Percentiles rank a stretch among this genome's conserved stretches.
These are phyloP conservation scores for Caenorhabditis drosophilae DNA, from an alignment of 2,888 invertebrate genomes.

Conservation along the genomic window DNA sequence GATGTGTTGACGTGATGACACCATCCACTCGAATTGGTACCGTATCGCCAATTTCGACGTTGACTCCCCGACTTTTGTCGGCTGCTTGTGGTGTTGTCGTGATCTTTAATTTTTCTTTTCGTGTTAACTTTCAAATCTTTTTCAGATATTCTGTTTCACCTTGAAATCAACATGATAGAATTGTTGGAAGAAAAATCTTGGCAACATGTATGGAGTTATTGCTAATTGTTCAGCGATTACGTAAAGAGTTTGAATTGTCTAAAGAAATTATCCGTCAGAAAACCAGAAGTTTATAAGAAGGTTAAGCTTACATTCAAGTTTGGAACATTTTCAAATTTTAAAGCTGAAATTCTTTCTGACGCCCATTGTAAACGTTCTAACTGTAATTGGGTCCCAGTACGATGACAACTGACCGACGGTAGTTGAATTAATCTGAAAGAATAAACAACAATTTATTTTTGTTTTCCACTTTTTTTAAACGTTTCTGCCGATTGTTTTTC, in stretches of 20 bases:
- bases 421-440: conserved; percentile 24
- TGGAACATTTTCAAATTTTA: conserved; percentile 9
- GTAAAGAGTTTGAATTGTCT: conserved; percentile 21
- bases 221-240: conserved; percentile 25
- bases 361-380: conserved; percentile 24
- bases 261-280: no score
- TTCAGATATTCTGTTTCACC: conserved; percentile 4
- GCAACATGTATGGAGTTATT: conserved; percentile 32
- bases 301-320: conserved; percentile 12
- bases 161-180: conserved; percentile 36
- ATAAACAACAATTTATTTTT: no score
- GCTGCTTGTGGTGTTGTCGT: conserved; percentile 33
- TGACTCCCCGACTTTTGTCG: conserved; percentile 10
- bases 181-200: conserved; percentile 46
- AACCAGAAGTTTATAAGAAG: conserved; percentile 1
- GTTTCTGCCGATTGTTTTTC: conserved; percentile 22
- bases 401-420: conserved; percentile 8
- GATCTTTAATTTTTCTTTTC: conserved; percentile 12
- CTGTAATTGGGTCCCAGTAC: conserved; percentile 22
- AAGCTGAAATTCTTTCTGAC: not conserved
- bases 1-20: conserved; percentile 29
- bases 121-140: not conserved
- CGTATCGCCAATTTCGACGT: conserved; percentile 13
- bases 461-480: no score
- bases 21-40: conserved; percentile 43